Evolutionary conservation across 2,113 vertebrate genomes (phyloP), one percentile per base, ranked within the genome.

Genomic region (Bubalus kerabau): DNA sequence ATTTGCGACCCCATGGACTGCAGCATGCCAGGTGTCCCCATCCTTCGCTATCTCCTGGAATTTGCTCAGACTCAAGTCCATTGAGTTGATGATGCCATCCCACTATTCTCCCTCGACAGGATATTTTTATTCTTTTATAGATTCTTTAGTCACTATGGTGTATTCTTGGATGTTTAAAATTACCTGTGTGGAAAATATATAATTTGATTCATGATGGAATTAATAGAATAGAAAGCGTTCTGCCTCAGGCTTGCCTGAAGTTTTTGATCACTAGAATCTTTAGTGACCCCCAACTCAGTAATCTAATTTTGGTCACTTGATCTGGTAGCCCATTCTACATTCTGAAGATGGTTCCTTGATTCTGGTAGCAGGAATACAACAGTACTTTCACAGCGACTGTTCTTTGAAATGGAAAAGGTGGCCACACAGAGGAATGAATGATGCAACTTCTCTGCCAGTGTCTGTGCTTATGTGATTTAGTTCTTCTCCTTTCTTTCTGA

Each of bases 351-450:
- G 4, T 17, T 46, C 36, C 17, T 2, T 10, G 26, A 14, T 30
- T 71, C 59, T 76, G 3, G 17, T 15, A 30, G 57, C 1, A 0
- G 46, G 32, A 13, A 32, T 32, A 1, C 50, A 14, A 19, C 1
- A 56, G 4, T 30, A 15, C 6, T 80, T 15, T 76, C 21, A 23
- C 2, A n/a, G 26, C 6, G 6, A 43, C 15, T 14, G 7, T 62
- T 82, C 12, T 60, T 54, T 56, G 50, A 83, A 36, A 60, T 16
- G 40, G 83, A 80, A 87, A 84, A 80, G 24, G 54, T 57, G 84
- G 24, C 67, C 28, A 90, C 19, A 9, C 30, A 16, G 2, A 43
- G 15, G 7, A 8, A 17, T 43, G 7, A 8, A 17, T 43, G 40
- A 15, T 28, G 40, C 17, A 15, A 12, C 80, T 74, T 96, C 23